Evolutionary conservation across 2,113 vertebrate genomes (phyloP).

Genomic region (Elephas maximus): DNA sequence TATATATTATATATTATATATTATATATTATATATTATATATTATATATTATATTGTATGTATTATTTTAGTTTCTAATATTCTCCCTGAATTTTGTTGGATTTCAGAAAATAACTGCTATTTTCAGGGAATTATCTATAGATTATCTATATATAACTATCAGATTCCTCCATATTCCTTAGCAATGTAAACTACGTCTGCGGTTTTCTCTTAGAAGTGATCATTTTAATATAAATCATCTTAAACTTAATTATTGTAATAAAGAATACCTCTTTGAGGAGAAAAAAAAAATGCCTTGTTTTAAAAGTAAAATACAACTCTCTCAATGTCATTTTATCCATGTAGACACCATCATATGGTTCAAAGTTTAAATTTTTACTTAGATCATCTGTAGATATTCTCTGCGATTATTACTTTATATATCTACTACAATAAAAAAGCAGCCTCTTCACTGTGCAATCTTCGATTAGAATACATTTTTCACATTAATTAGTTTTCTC

Average conservation of each 20-base stretch:
- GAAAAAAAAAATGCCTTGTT: not conserved
- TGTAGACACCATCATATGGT: not conserved
- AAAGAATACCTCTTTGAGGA: not conserved
- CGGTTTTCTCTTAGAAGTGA: not conserved
- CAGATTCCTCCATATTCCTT: not conserved
- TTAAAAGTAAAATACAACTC: not conserved
- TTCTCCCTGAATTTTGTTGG: not conserved
- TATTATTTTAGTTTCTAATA: not conserved
- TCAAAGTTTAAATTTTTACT: not conserved
- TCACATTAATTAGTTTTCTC: not conserved
- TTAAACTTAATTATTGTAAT: not conserved
- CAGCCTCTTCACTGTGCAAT: not conserved
- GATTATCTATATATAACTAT: not conserved
- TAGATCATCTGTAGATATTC: not conserved
- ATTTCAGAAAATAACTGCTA: not conserved
- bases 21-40: not conserved
- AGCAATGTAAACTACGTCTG: not conserved
- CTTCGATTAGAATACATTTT: not conserved
- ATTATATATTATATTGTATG: not conserved
- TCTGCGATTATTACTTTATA: not conserved
- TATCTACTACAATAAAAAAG: not conserved
- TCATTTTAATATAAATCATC: not conserved
- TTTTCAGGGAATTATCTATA: constrained; percentile 7
- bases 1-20: not conserved
- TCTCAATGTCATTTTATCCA: not conserved